Evolutionary conservation across 2,888 invertebrate species (phyloP), one percentile per base, ranked within the genome.

Genomic region (Fabriciana adippe): DNA sequence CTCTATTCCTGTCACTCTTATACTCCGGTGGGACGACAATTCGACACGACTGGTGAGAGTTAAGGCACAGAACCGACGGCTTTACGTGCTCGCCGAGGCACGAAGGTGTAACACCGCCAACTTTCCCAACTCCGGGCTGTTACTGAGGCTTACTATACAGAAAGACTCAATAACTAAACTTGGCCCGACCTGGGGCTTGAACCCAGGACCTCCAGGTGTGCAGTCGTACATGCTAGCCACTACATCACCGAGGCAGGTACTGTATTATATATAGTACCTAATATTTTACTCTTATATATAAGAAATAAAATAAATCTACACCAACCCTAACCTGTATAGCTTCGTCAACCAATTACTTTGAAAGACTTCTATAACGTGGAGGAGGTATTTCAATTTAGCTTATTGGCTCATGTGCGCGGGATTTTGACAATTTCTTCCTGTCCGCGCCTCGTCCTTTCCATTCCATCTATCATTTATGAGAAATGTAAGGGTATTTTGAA

Each of bases 331-430:
- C 74, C 75, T 79, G 79, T 70, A 81, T 80, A 85, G 84, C 83
- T 78, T 81, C 83, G 83, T 82, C 89, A 82, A 87, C 89, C 90
- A 90, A 90, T 90, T 90, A 90, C 90, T 87, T 82, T 86, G 87
- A 88, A 87, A 89, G 88, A 88, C 85, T 86, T 84, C 80, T 79
- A 81, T 61, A 60, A 66, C 81, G 82, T 82, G 83, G 83, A 83
- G 81, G 82, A 86, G 88, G 85, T 85, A 88, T 89, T 89, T 86
- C 90, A 89, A 90, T 90, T 90, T 89, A 81, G 85, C 87, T 89
- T 90, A 90, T 90, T 90, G 90, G 88, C 86, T 84, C 87, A 86
- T 88, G 87, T 88, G 87, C 87, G 84, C 83, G 79, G 82, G 83
- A 86, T 86, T 87, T 89, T 89, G 88, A 87, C 89, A 87, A 88